Evolutionary conservation across 2,888 invertebrate genomes (phyloP).

Genomic region (Listrodromus nycthemerus): DNA sequence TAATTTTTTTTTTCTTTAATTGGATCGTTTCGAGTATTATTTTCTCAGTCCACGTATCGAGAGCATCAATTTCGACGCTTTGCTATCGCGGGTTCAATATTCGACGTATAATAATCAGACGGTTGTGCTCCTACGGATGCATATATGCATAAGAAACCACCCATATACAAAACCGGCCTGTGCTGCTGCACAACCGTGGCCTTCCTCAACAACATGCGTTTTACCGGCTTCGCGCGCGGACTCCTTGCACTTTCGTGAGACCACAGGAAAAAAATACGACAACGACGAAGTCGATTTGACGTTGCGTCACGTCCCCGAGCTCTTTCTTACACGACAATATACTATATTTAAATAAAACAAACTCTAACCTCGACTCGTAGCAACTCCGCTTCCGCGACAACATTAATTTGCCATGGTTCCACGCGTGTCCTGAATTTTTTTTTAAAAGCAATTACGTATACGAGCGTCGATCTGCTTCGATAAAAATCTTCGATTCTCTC

Average conservation of each 20-base stretch:
- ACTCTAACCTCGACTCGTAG: conserved; percentile 22
- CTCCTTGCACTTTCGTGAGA: conserved; percentile 62
- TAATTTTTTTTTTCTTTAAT: neutral
- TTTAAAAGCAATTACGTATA: conserved; percentile 23
- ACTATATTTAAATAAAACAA: conserved; percentile 53
- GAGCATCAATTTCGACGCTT: conserved; percentile 16
- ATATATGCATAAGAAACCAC: conserved; percentile 20
- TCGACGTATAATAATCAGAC: neutral
- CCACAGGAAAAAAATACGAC: conserved; percentile 21
- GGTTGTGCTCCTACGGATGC: neutral
- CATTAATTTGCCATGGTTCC: conserved; percentile 44
- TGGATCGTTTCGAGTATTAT: neutral
- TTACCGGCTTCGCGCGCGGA: conserved; percentile 28
- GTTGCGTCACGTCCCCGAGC: conserved; percentile 52
- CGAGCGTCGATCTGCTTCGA: conserved; percentile 25
- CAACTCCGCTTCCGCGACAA: conserved; percentile 26
- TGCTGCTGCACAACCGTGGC: conserved; percentile 60
- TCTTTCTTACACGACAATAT: conserved; percentile 16
- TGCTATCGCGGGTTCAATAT: conserved; percentile 17
- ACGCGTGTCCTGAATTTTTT: conserved; percentile 3
- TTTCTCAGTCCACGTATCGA: neutral
- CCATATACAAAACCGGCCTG: conserved; percentile 49
- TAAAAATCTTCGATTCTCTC: neutral
- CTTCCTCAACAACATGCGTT: conserved; percentile 58
- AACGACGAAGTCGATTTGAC: conserved; percentile 6